A percentile compares a stretch with the other conserved stretches of the same genome.
These are phyloP conservation scores for Gymnopithys bicolor DNA, from an alignment of 2,797 vertebrate genomes.

Conservation along the genomic window DNA sequence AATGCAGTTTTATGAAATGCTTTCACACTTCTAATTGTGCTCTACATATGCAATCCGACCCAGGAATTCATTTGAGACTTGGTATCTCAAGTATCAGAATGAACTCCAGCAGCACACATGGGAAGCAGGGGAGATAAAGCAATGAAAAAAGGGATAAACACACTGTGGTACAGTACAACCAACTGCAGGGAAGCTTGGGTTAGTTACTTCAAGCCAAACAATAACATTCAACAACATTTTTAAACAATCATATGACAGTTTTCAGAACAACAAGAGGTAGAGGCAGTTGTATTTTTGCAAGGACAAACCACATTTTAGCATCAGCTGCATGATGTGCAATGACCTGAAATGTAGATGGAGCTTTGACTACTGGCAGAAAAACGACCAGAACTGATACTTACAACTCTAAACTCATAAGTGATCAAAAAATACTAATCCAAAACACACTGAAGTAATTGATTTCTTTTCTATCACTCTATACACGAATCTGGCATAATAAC, in stretches of 20 bases:
- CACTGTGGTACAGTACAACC: neutral
- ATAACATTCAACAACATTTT: slow-evolving; percentile 7
- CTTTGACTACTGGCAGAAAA: neutral
- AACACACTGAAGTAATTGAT: neutral
- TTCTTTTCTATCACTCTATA: neutral
- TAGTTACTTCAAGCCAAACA: slow-evolving; percentile 38
- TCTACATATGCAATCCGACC: slow-evolving; percentile 10
- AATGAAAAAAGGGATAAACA: slow-evolving; percentile 5
- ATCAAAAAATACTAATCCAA: neutral
- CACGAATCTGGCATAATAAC: neutral
- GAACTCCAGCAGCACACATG: slow-evolving; percentile 33
- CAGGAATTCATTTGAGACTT: slow-evolving; percentile 63
- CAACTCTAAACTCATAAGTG: neutral
- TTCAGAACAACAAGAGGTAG: slow-evolving; percentile 30
- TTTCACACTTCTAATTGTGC: slow-evolving; percentile 36
- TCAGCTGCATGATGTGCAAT: slow-evolving; percentile 49
- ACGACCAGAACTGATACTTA: neutral
- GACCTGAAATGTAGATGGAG: slow-evolving; percentile 37
- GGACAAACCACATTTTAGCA: slow-evolving; percentile 45
- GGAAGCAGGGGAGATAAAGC: slow-evolving; percentile 36
- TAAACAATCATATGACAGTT: neutral
- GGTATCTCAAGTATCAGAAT: slow-evolving; percentile 57
- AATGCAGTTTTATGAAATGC: slow-evolving; percentile 11
- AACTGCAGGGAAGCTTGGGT: neutral
- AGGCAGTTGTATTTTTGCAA: slow-evolving; percentile 36